Evolutionary conservation across 2,797 vertebrate genomes (phyloP), one percentile per base, ranked within the genome.

Genomic region (Acanthurus lineatus): DNA sequence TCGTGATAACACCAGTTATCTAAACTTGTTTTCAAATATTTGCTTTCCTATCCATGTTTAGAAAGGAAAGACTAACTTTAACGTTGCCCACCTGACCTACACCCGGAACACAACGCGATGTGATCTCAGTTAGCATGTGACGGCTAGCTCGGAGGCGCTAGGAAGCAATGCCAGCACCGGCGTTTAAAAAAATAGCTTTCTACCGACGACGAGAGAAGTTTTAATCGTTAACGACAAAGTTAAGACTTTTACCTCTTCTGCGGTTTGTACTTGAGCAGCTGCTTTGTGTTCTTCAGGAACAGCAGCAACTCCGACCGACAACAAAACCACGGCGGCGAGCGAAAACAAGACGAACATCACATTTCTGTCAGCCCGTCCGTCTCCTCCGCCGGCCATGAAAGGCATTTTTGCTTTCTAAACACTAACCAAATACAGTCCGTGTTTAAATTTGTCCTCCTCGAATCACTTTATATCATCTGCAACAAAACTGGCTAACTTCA

Each of bases 211-310:
- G 2, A 22, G 0, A 12, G 11, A 19, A 22, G 0, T 11, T 44
- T 25, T 3, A 16, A 15, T 0, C 0, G 16, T 5, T 12, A 4
- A 28, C 6, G 47, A 28, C 3, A 0, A 35, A 54, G n/a, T 20
- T 0, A 2, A 32, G 22, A 1, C 6, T 0, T 4, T 35, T 66
- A 96, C 95, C 94, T 96, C 93, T 45, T 78, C 88, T 0, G 63
- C 84, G 2, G 86, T 82, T 35, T 91, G 90, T 35, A 93, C 93
- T 16, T 88, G 90, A 2, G 59, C 76, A 0, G 89, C 10, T 48
- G 88, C 4, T 67, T 93, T 93, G 14, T 86, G 85, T 10, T 96
- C 95, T 35, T 95, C 95, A 19, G 93, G 93, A 64, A 89, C 81
- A 1, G 91, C 94, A 8, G 70, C 53, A 67, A 93, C 94, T 83